These are phyloP conservation scores for Holothuria scabra DNA, from an alignment of 53 echinoderm and acorn worm species.

Conservation along the genomic window DNA sequence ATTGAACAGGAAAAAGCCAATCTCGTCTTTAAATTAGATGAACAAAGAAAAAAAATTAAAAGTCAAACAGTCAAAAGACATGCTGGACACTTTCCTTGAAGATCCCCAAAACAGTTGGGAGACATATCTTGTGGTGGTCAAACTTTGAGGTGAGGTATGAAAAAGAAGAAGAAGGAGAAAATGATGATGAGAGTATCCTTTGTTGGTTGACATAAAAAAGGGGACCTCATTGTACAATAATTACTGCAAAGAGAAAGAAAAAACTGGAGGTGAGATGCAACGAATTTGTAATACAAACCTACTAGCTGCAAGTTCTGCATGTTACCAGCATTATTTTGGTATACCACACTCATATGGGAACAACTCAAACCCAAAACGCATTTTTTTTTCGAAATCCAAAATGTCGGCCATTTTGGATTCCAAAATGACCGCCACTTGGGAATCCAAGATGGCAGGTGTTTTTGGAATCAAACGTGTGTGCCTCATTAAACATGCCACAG, in stretches of 20 bases:
- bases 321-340: background rate
- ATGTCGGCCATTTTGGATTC: background rate
- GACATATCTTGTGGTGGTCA: background rate
- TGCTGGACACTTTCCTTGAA: background rate
- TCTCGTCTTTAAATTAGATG: background rate
- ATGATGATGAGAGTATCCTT: background rate
- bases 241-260: background rate
- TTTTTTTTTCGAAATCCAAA: background rate
- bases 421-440: conserved; percentile 2
- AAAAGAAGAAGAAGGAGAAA: too few species aligned
- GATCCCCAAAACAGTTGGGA: background rate
- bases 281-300: background rate
- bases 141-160: too few species aligned
- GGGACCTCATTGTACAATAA: background rate
- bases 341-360: background rate
- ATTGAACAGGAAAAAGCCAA: background rate
- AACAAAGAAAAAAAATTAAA: background rate
- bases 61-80: background rate
- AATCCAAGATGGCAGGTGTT: background rate
- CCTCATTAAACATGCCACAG: background rate
- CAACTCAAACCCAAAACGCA: background rate
- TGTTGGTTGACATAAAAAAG: background rate
- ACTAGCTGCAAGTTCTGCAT: background rate
- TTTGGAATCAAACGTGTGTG: background rate
- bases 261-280: background rate